Evolutionary conservation across 2,797 vertebrate genomes (phyloP).

Genomic region (Falco biarmicus): DNA sequence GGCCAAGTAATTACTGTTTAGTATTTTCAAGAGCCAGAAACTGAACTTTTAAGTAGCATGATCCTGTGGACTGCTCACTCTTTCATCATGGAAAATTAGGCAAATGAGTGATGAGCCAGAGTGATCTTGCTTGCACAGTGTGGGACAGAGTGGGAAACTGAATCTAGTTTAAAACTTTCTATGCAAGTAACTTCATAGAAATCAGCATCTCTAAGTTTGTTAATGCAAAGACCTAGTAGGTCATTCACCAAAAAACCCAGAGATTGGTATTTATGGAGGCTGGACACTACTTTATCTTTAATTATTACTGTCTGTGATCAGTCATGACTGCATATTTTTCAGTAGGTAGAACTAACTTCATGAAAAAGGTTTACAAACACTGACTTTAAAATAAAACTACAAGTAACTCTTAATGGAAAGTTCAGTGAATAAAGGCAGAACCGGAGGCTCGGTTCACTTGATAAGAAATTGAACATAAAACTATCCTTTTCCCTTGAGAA

Average conservation of each 20-base stretch:
- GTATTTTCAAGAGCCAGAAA: conserved; percentile 4
- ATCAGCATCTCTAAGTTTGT: background rate
- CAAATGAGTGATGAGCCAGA: background rate
- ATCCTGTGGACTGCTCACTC: background rate
- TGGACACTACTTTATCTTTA: background rate
- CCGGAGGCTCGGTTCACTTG: background rate
- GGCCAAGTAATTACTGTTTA: background rate
- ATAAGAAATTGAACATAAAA: background rate
- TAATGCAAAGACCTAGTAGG: background rate
- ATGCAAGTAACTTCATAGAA: background rate
- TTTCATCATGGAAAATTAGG: background rate
- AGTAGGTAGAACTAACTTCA: background rate
- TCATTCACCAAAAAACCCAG: background rate
- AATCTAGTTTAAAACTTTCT: background rate
- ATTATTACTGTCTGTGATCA: background rate
- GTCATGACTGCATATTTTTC: background rate
- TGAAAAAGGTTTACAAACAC: background rate
- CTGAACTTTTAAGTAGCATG: background rate
- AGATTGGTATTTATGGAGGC: background rate
- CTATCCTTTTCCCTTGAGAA: background rate
- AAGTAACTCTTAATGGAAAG: background rate
- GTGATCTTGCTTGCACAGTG: background rate
- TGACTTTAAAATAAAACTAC: background rate
- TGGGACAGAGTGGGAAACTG: background rate
- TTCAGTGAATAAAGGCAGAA: background rate